Evolutionary conservation across 2,888 invertebrate species (phyloP), one percentile per base, ranked within the genome.

Genomic region (Hyles lineata): DNA sequence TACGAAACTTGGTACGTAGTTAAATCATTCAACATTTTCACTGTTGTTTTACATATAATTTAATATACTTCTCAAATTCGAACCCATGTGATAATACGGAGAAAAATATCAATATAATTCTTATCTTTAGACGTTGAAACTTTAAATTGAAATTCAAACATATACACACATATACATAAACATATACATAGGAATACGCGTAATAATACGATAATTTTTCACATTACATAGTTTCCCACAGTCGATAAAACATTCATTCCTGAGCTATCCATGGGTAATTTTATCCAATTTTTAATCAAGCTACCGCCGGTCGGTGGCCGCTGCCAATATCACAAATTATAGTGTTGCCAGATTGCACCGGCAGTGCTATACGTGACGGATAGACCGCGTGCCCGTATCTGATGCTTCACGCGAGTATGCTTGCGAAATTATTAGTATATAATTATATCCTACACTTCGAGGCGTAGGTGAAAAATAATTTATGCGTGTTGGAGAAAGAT

Each of bases 291-390:
- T 88, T 89, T 82, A 82, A 82, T 82, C 79, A 79, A 73, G 73
- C 73, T 71, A 92, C 93, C 87, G 92, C 89, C 81, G 78, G 80
- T 76, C 74, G 74, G 82, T 74, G 82, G 76, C 82, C 82, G 82
- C 89, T 89, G 89, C 83, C 90, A 93, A 93, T 94, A 92, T 90
- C 86, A 87, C 88, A 92, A 93, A 94, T 94, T 93, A 93, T 85
- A 92, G 92, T 89, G 90, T 89, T 88, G 86, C 87, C 88, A 90
- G 89, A 93, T 93, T 92, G 87, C 89, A 81, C 79, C 84, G 83
- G 84, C 85, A 86, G 86, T 83, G 85, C 84, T 83, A 82, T 85
- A 89, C 90, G 90, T 89, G 90, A 89, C 87, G 81, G 84, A 81
- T 74, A 73, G 74, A 55, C 32, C 7, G 62, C 19, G 59, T 60